Conservation (phyloP, 2,797 vertebrate genomes). For the Eospalax fontanierii region DNA sequence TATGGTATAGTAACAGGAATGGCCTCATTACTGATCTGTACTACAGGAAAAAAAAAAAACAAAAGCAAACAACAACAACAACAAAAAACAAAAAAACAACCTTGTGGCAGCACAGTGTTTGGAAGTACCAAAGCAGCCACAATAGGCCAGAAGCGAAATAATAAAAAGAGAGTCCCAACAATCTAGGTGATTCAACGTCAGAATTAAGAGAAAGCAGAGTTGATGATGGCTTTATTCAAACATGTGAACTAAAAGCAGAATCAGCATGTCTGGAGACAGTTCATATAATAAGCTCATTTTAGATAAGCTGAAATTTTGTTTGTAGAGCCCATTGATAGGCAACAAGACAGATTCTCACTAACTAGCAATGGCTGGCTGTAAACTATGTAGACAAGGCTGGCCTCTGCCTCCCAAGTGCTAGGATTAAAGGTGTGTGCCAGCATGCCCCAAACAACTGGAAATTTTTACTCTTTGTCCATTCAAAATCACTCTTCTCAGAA, state of each 20-base stretch:
- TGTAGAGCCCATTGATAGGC: not conserved
- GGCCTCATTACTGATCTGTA: not conserved
- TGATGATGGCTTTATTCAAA: not conserved
- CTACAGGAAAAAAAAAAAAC: not conserved
- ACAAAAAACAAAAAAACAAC: no score
- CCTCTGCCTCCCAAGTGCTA: no score
- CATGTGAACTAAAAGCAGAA: not conserved
- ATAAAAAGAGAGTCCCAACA: not conserved
- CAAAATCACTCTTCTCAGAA: not conserved
- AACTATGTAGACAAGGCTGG: no score
- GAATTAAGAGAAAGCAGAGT: not conserved
- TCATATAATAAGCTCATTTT: not conserved
- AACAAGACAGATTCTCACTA: not conserved
- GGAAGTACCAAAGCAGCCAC: not conserved
- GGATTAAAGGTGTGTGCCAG: no score
- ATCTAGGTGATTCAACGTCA: not conserved
- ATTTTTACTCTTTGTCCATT: not conserved
- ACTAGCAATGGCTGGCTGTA: no score
- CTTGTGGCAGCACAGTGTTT: not conserved
- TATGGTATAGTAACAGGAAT: not conserved
- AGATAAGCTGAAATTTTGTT: not conserved
- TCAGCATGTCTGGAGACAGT: not conserved
- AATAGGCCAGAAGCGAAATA: not conserved
- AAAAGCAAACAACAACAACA: no score
- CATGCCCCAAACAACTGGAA: not conserved